Conservation (phyloP, 2,888 invertebrate genomes). For the Erebia ligea region DNA sequence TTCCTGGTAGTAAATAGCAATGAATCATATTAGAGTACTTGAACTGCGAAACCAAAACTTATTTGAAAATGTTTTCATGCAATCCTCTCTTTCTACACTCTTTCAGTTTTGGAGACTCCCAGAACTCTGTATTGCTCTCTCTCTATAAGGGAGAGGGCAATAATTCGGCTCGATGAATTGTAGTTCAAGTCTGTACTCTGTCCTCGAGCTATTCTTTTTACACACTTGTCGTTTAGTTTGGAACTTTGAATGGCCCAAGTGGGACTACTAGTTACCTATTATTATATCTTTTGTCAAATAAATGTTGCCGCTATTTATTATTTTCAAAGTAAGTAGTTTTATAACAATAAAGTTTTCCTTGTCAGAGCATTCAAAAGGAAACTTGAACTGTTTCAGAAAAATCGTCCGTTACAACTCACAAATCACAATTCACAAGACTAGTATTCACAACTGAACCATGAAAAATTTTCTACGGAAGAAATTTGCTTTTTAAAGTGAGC, state of each 20-base stretch:
- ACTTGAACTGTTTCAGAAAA: background rate
- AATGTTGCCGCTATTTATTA: background rate
- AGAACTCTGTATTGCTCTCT: background rate
- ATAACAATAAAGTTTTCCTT: constrained; percentile 3
- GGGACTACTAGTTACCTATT: background rate
- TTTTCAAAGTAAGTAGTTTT: background rate
- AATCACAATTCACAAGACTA: too few species aligned
- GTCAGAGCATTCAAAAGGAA: background rate
- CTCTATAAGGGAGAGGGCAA: background rate
- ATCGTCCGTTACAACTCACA: too few species aligned
- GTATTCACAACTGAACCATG: too few species aligned
- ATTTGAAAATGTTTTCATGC: background rate
- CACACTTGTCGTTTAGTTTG: background rate
- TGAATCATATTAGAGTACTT: background rate
- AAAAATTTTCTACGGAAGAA: background rate
- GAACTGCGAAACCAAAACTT: background rate
- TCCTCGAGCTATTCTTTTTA: constrained; percentile 1
- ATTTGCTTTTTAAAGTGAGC: background rate
- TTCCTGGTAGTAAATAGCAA: background rate
- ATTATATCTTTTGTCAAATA: background rate
- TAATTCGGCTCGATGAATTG: background rate
- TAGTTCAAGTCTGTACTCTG: background rate
- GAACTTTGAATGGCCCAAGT: background rate
- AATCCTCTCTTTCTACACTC: background rate
- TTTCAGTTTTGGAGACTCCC: background rate